Conservation (phyloP, 1,140 invertebrate genomes). For the Drosophila triauraria region DNA sequence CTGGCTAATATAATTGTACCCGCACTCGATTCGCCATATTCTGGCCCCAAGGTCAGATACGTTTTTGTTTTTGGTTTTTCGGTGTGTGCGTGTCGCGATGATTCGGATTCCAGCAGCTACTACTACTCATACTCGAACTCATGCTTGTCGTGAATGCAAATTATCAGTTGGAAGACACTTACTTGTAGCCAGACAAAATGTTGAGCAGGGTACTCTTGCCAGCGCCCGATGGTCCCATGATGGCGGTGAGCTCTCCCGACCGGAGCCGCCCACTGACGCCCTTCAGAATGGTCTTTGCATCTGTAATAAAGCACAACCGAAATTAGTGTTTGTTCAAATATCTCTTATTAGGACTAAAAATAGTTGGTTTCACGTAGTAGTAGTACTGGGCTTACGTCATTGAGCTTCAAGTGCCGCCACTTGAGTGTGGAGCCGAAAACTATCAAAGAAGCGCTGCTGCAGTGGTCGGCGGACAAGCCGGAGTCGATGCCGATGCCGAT, state of each 20-base stretch:
- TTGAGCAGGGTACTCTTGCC: conserved; percentile 96
- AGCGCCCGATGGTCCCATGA: conserved; percentile 97
- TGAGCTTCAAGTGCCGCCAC: conserved; percentile 17
- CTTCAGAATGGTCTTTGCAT: conserved; percentile 93
- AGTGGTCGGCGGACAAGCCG: conserved; percentile 12
- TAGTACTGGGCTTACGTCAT: conserved; percentile 13
- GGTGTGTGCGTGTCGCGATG: conserved; percentile 7
- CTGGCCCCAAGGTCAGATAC: conserved; percentile 40
- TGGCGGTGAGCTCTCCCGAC: conserved; percentile 95
- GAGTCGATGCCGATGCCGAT: conserved; percentile 17
- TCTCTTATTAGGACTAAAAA: conserved; percentile 23
- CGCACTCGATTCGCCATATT: conserved; percentile 25
- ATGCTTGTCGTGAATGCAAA: conserved; percentile 37
- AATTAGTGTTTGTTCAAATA: conserved; percentile 11
- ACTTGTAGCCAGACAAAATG: conserved; percentile 95
- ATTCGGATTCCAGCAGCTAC: conserved; percentile 2
- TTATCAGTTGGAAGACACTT: conserved; percentile 84
- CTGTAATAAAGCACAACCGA: conserved; percentile 85
- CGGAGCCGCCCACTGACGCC: conserved; percentile 92
- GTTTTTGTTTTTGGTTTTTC: neutral
- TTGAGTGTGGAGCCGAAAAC: conserved; percentile 10
- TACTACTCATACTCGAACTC: no score
- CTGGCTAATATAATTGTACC: conserved; percentile 16
- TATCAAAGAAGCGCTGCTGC: conserved; percentile 12
- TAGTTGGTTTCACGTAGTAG: conserved; percentile 1